A percentile compares a stretch with the other conserved stretches of the same genome.
Conservation (phyloP, 2,888 invertebrate species). For the Pachymerium ferrugineum region DNA sequence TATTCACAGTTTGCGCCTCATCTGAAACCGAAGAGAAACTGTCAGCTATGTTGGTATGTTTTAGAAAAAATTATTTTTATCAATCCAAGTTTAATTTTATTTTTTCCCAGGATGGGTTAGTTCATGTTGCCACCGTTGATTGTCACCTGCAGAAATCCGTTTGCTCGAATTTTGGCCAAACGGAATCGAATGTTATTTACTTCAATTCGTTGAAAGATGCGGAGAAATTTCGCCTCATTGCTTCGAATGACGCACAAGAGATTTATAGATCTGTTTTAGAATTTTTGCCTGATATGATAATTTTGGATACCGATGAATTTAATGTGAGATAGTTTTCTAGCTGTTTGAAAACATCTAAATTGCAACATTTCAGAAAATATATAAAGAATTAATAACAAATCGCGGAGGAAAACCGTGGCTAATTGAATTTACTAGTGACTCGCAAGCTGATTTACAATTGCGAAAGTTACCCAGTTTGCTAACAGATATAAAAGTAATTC, state of each 20-base stretch:
- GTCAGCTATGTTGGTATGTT: conserved; percentile 65
- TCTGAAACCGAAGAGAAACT: conserved; percentile 58
- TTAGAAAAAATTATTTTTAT: neutral
- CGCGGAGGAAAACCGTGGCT: conserved; percentile 42
- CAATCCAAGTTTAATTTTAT: neutral
- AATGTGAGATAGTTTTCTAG: conserved; percentile 56
- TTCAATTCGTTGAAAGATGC: conserved; percentile 39
- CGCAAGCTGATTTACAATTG: conserved; percentile 53
- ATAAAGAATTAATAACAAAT: conserved; percentile 37
- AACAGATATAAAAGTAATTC: conserved; percentile 48
- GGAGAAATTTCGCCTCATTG: conserved; percentile 39
- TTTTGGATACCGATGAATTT: conserved; percentile 56
- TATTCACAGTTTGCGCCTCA: conserved; percentile 53
- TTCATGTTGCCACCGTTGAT: conserved; percentile 54
- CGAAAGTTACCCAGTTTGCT: conserved; percentile 59
- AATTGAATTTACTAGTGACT: conserved; percentile 48
- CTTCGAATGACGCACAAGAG: conserved; percentile 51
- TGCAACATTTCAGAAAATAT: conserved; percentile 39
- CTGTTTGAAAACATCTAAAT: conserved; percentile 31
- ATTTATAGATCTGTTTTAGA: conserved; percentile 57
- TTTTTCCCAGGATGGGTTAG: conserved; percentile 47
- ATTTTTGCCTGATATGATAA: conserved; percentile 58
- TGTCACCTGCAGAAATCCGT: conserved; percentile 50
- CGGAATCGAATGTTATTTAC: conserved; percentile 46
- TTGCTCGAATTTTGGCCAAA: conserved; percentile 51